Evolutionary conservation across 2,113 vertebrate species (phyloP), one percentile per base, ranked within the genome.

Genomic region (Lethenteron camtschaticum): DNA sequence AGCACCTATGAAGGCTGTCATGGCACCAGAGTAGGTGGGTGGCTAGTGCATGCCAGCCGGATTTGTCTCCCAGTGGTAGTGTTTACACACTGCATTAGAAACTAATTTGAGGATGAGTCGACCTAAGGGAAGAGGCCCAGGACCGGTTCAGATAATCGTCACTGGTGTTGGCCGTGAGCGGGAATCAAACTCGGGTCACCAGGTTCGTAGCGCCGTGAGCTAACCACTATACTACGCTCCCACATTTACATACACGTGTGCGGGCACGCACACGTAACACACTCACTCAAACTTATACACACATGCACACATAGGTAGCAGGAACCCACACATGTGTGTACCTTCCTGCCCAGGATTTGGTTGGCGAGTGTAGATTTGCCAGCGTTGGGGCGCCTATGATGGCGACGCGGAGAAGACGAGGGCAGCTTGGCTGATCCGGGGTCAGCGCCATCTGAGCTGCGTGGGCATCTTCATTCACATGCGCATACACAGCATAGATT

Each of bases 331-430:
- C 12, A 12, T 63, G 20, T n/a, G 55, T 3, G 69, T 76, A 95
- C 90, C 84, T 97, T 96, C 74, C 81, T 86, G 74, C 89, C 87
- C 56, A 99, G 78, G 7, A 99, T 82, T 77, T 88, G 87, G 70
- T 99, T 99, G 60, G 82, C 85, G 57, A 99, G 78, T 0, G 92
- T 95, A 55, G 94, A 99, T 73, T 99, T 99, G 10, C 94, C 94
- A 2, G 88, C 87, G 55, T 99, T 99, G 1, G 94, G 0, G 88
- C 78, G 2, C 94, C 94, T 0, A 99, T 81, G 72, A 99, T 73
- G 12, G 85, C 89, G 9, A 95, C 81, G 75, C 81, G 84, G 69
- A 96, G 80, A 72, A 85, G 74, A 57, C 77, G 85, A n/a, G 90
- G 68, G 71, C 83, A 80, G 58, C 74, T 77, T 1, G 94, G 92